phyloP scores from a whole-genome alignment of 1,140 invertebrate species.

The Lordiphosa clarofinis region DNA sequence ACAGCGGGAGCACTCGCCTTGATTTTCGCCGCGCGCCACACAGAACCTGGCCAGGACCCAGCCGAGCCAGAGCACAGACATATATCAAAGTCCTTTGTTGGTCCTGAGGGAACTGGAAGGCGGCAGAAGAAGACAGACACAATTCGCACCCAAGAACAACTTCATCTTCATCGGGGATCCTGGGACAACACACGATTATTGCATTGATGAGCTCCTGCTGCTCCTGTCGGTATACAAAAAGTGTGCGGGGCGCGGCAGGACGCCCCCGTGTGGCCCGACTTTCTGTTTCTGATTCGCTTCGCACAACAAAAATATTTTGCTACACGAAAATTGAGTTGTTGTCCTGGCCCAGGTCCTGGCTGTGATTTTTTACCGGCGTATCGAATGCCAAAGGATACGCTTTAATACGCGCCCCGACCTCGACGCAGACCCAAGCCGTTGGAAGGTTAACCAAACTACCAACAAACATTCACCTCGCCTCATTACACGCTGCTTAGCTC shows the following conservation, averaged over 20 bases:
- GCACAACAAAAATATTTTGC: conserved; percentile 76
- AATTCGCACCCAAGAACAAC: conserved; percentile 65
- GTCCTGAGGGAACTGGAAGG: conserved; percentile 42
- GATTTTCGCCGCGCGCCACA: conserved; percentile 66
- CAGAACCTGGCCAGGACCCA: conserved; percentile 22
- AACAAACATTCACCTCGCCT: conserved; percentile 19
- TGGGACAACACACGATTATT: conserved; percentile 68
- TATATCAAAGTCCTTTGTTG: conserved; percentile 57
- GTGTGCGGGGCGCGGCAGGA: conserved; percentile 51
- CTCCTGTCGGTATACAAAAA: conserved; percentile 66
- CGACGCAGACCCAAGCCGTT: background rate
- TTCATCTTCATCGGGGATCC: conserved; percentile 41
- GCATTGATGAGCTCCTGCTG: conserved; percentile 79
- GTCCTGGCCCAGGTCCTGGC: conserved; percentile 35
- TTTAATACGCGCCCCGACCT: conserved; percentile 57
- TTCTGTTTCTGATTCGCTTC: conserved; percentile 49
- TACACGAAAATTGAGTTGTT: conserved; percentile 68
- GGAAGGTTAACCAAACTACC: conserved; percentile 41
- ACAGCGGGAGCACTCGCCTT: conserved; percentile 64
- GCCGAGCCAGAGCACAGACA: conserved; percentile 13
- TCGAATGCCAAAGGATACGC: conserved; percentile 71
- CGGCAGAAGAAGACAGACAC: conserved; percentile 10
- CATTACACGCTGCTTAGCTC: conserved; percentile 72
- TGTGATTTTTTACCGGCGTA: conserved; percentile 52
- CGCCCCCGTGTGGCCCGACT: conserved; percentile 2